Evolutionary conservation across 2,888 invertebrate genomes (phyloP), one percentile per base, ranked within the genome.

Genomic region (Terebella lapidaria): DNA sequence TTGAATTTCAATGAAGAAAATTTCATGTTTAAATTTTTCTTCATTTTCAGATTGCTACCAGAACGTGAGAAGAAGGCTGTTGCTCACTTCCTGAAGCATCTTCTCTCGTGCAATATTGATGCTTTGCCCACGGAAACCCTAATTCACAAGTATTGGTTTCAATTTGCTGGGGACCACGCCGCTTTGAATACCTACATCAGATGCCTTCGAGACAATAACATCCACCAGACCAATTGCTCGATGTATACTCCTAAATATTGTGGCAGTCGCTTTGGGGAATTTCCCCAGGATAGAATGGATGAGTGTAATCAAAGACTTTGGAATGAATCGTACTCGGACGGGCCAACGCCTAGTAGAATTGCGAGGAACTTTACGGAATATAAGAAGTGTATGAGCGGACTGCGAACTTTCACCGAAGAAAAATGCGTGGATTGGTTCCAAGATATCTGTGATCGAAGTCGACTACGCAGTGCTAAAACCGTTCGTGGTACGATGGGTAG

Each of bases 401-500:
- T 58, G 2, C 29, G 54, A 26, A 3, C 18, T 15, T 42, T 42
- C 25, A 29, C 42, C 25, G 54, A 54, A 24, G 22, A 24, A 20
- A 53, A 58, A 5, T 58, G 58, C n/a, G n/a, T 54, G n/a, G 18
- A 28, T 24, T 0, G 1, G 15, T 42, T 58, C 20, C 25, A 22
- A 45, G 27, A 53, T n/a, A 20, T 28, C 5, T 58, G 58, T 26
- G 54, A 54, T 20, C 2, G 35, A 1, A 28, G 45, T 10, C 2
- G 15, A 15, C 18, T 60, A 2, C 56, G 60, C 2, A 45, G 28
- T 28, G 27, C 52, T 15, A 60, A 60, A 24, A 56, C 56, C 4
- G 60, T 60, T 5, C 60, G 60, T 3, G 60, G 35, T 18, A 52
- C 60, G 30, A 60, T 60, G 60, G 26, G 15, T 10, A 30, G 51